These are phyloP conservation scores for Caradrina kadenii DNA, from an alignment of 2,888 invertebrate genomes.

Conservation along the genomic window DNA sequence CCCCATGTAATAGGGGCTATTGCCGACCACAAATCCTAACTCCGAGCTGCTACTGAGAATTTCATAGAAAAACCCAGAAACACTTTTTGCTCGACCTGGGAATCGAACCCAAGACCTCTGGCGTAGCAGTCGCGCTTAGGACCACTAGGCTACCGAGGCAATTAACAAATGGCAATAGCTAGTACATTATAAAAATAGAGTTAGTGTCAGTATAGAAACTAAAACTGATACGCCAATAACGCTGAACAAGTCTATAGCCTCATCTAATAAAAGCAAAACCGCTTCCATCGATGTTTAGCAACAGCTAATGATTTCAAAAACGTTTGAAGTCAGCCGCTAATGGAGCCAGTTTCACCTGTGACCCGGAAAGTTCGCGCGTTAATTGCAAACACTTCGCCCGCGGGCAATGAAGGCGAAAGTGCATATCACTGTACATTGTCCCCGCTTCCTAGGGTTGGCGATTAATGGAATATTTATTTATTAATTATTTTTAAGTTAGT, in stretches of 20 bases:
- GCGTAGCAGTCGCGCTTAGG: too few species aligned
- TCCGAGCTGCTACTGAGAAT: too few species aligned
- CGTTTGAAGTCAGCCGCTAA: conserved; percentile 76
- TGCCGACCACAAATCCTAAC: too few species aligned
- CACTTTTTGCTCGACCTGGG: too few species aligned
- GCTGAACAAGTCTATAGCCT: neutral
- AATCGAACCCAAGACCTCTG: too few species aligned
- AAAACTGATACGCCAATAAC: neutral
- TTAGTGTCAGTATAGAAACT: too few species aligned
- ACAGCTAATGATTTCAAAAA: conserved; percentile 67
- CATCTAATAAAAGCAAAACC: conserved; percentile 40
- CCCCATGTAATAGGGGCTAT: too few species aligned
- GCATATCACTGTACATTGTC: conserved; percentile 78
- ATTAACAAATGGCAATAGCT: too few species aligned
- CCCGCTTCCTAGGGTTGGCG: conserved; percentile 60
- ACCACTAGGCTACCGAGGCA: too few species aligned
- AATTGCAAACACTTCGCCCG: conserved; percentile 80
- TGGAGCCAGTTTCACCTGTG: conserved; percentile 78
- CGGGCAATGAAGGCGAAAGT: conserved; percentile 80
- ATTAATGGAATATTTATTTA: neutral
- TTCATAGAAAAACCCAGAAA: too few species aligned
- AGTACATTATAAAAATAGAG: too few species aligned
- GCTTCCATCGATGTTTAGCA: conserved; percentile 51
- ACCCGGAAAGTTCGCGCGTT: conserved; percentile 80
- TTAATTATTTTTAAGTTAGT: too few species aligned